Base-by-base conservation (phyloP, 2,888 invertebrate species). In the Drosophila macrospina region DNA sequence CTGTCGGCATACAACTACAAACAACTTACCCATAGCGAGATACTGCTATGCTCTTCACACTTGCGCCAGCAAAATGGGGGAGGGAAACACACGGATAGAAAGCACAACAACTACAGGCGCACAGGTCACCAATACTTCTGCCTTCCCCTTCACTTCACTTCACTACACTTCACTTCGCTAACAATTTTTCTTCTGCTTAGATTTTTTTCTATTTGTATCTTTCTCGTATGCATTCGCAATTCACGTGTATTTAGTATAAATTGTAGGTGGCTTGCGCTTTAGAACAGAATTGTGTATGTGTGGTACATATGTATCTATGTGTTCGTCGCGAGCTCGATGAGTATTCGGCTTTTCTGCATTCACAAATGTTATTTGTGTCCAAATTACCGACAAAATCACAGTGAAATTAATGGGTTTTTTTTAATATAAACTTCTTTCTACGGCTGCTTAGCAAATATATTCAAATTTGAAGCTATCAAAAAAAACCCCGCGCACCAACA, bases 51-150 rank as follows among this genome's bases (percentile, higher is more conserved):
- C 84, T 84, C 86, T 83, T 84, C 80, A 70, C 86, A 74, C 86
- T 79, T 80, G 77, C 84, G 88, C 74, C 80, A 86, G 88, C 67
- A 70, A 83, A 86, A 78, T 80, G 82, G 87, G 89, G 89, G 88
- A 87, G 85, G 84, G 84, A 73, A 62, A 79, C 69, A 72, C 59
- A 65, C 74, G 76, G 47, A 67, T 69, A 69, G 59, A 71, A 80
- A 72, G 61, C 68, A 75, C 71, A 78, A 69, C 57, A 74, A 77
- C 55, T 78, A 80, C 71, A 76, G 48, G 59, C 65, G 63, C 76
- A 78, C 80, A 87, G 84, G 84, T 85, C 85, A 85, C 90, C 86
- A 90, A 83, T 89, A 81, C 89, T 86, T 76, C 70, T 51, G 54
- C 51, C 47, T 72, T 61, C 51, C 73, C 60, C 86, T 88, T 86